Conservation (phyloP, 2,888 invertebrate species). For the Temnothorax unifasciatus region DNA sequence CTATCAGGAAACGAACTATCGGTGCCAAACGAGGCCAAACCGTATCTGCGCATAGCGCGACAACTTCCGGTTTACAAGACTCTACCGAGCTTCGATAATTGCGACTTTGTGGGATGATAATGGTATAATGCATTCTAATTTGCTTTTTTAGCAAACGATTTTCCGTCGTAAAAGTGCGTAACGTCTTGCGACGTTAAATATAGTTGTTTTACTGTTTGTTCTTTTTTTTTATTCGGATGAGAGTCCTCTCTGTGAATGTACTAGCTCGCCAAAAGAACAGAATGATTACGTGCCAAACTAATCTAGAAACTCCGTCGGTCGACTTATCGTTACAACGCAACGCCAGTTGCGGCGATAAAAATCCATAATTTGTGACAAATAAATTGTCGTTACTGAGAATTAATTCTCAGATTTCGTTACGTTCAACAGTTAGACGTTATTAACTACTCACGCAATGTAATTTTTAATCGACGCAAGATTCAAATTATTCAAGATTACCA, state of each 20-base stretch:
- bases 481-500: not conserved
- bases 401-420: not conserved
- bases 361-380: not conserved
- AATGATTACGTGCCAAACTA: conserved; percentile 49
- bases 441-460: not conserved
- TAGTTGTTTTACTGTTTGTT: not conserved
- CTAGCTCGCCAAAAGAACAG: conserved; percentile 38
- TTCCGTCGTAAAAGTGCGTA: no score
- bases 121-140: conserved; percentile 31
- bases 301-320: conserved; percentile 46
- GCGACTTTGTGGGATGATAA: conserved; percentile 43
- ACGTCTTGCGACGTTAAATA: conserved; percentile 17
- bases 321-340: conserved; percentile 25
- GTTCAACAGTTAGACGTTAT: not conserved
- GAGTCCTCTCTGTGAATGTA: conserved; percentile 30
- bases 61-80: conserved; percentile 68
- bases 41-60: conserved; percentile 66
- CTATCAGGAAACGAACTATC: conserved; percentile 69
- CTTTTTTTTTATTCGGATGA: not conserved
- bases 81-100: conserved; percentile 43
- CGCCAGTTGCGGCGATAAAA: not conserved
- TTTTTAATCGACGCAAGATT: conserved; percentile 24
- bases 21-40: conserved; percentile 66
- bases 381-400: not conserved
- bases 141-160: not conserved